Base-by-base conservation (phyloP, 2,797 vertebrate genomes). In the Cephalopachus bancanus region DNA sequence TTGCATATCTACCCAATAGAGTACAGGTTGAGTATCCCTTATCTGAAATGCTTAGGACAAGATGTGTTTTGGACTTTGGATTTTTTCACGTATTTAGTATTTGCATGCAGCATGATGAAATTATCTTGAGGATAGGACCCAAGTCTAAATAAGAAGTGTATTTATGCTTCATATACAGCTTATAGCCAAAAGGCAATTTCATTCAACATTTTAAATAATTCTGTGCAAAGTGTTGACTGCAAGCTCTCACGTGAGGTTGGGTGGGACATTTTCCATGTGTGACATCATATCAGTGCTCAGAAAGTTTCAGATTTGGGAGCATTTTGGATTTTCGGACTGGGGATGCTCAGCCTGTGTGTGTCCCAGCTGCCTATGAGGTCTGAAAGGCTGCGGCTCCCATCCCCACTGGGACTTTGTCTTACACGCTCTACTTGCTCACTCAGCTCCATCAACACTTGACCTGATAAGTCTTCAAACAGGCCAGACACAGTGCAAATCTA, bases 11-110 rank as follows among this genome's bases (percentile, higher is more conserved):
- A 15, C 22, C 33, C 16, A 37, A 0, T 0, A 55, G 62, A 74
- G 4, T 44, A 44, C 17, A 71, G 55, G 4, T 22, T 37, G n/a
- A 37, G 55, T 37, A 37, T 59, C n/a, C 37, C 67, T 26, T 19
- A 59, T 33, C 1, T 44, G 7, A 80, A 80, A 59, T 80, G n/a
- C n/a, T 37, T 80, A n/a, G 57, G 55, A 55, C n/a, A 20, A 80
- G 55, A 59, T 1, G 0, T 33, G 0, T 33, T 80, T 59, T 15
- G n/a, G 55, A 10, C 1, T 59, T 59, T 7, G 6, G 4, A 16
- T 75, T 57, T 57, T 57, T 78, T 79, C 53, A 4, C 14, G 33
- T 37, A n/a, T 59, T 37, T 11, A 26, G 24, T 59, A 59, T 80
- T 80, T 59, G n/a, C 57, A 37, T 80, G 59, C 24, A 44, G 14